phyloP scores from a whole-genome alignment of 2,113 vertebrate genomes.

The Hemiprocne comata region DNA sequence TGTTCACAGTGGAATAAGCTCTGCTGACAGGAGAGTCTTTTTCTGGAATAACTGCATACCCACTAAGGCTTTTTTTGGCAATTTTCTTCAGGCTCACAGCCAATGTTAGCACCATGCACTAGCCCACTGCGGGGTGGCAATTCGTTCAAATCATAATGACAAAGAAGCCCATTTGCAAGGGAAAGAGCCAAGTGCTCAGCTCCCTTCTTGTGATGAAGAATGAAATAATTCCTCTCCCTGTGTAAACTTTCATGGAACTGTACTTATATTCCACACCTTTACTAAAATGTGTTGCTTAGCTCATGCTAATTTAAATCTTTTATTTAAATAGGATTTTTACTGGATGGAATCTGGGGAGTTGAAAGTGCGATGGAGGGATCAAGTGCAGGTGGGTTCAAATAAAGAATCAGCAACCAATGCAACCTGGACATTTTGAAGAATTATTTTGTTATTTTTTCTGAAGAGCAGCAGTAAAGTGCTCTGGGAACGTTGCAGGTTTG shows the following conservation, averaged over 20 bases:
- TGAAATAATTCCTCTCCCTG: background rate
- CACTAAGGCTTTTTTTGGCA: background rate
- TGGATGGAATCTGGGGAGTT: background rate
- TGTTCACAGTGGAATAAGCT: background rate
- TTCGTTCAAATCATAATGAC: background rate
- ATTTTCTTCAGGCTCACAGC: background rate
- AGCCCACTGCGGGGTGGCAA: background rate
- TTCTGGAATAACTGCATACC: background rate
- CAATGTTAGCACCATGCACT: background rate
- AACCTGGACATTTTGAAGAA: background rate
- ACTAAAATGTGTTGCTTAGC: background rate
- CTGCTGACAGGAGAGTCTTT: background rate
- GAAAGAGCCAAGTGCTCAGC: background rate
- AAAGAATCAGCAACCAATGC: fast-evolving
- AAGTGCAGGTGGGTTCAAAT: background rate
- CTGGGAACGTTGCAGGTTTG: background rate
- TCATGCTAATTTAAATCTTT: background rate
- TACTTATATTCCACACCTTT: background rate
- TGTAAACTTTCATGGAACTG: background rate
- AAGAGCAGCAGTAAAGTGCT: background rate
- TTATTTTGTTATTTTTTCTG: background rate
- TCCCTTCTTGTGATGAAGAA: background rate
- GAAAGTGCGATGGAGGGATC: background rate
- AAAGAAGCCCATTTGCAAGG: background rate
- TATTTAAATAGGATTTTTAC: background rate